Base-by-base conservation (phyloP, 2,797 vertebrate species). In the Pipistrellus pygmaeus region DNA sequence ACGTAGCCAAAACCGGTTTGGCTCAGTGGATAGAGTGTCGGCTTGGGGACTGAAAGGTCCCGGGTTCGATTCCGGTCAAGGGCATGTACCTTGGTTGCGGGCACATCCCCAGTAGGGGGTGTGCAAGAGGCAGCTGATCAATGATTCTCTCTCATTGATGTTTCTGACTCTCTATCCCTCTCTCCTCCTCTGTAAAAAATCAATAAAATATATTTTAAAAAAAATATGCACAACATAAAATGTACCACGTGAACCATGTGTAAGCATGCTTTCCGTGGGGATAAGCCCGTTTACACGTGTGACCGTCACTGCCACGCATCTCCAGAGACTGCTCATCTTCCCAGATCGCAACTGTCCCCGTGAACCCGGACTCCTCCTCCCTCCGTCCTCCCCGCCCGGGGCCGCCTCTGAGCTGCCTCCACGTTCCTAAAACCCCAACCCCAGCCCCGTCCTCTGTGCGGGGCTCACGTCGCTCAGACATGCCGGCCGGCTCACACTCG, bases 221-320 rank as follows among this genome's bases (percentile, higher is more conserved):
- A 41, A 41, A 41, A 64, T 41, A 55, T 4, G 41, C 27, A 62
- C 48, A 25, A 27, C 23, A 8, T 46, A n/a, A 44, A 30, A 44
- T 20, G 44, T 30, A 32, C 27, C 35, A 30, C 81, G 30, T 55
- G 20, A 81, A 46, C 9, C 1, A 15, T 23, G 62, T 76, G 46
- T 25, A 62, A 32, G 15, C 20, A 8, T 18, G n/a, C 0, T 15
- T 12, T 78, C 48, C 13, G 0, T 25, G 68, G 25, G 38, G 46
- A 72, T 46, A 14, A 18, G 3, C 8, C 9, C 2, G 1, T 51
- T 64, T 1, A 23, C 0, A 2, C 3, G 25, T 27, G 15, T 10
- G 38, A 17, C n/a, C 7, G 13, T 60, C 15, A 14, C n/a, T 32
- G 48, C 78, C 20, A 18, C 10, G 2, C 10, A 27, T 5, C 3